phyloP scores from a whole-genome alignment of 2,113 vertebrate genomes.

The Carollia perspicillata region DNA sequence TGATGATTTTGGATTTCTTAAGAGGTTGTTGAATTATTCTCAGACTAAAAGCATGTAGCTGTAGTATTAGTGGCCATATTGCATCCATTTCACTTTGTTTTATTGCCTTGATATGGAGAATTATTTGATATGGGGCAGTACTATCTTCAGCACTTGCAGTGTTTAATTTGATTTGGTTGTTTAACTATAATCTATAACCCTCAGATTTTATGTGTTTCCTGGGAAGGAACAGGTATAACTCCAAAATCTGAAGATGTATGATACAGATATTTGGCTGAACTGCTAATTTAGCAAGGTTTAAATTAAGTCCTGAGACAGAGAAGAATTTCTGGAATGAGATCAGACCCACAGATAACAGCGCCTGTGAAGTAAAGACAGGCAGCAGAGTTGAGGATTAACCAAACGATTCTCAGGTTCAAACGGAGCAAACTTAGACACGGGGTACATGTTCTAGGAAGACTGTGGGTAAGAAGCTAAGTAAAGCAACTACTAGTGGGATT shows the following conservation, averaged over 20 bases:
- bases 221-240: neutral
- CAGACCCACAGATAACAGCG: neutral
- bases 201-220: neutral
- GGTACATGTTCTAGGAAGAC: neutral
- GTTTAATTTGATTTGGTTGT: conserved; percentile 24
- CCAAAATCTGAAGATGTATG: neutral
- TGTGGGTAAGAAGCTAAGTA: neutral
- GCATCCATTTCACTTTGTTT: conserved; percentile 3
- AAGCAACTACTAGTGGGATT: neutral
- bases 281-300: neutral
- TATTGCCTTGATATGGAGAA: neutral
- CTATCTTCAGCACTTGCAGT: neutral
- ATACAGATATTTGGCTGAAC: neutral
- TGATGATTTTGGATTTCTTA: conserved; percentile 49
- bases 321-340: neutral
- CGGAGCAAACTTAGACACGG: neutral
- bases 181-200: neutral
- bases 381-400: neutral
- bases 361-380: neutral
- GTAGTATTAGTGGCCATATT: neutral
- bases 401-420: neutral
- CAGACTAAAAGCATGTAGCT: neutral
- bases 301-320: neutral
- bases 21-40: conserved; percentile 5
- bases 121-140: neutral